Percentiles rank a stretch among this genome's conserved stretches.
Evolutionary conservation across 2,113 vertebrate genomes (phyloP).

Genomic region (Brachyistius frenatus): DNA sequence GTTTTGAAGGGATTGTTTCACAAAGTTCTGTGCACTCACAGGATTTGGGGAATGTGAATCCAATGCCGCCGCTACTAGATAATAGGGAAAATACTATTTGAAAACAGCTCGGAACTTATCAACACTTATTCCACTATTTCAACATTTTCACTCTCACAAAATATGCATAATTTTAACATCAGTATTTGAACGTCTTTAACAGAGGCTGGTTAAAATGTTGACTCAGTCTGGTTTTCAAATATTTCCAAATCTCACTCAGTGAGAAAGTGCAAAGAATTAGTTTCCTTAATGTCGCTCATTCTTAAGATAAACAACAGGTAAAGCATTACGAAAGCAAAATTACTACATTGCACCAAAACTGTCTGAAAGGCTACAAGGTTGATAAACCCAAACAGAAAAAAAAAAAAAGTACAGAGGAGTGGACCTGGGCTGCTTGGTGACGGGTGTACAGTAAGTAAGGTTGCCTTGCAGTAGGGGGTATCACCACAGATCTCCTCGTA

Average conservation of each 20-base stretch:
- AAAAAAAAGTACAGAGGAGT: not conserved
- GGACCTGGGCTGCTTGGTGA: conserved; percentile 14
- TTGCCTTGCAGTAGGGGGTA: conserved; percentile 38
- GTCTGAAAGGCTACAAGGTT: not conserved
- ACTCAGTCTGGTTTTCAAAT: not conserved
- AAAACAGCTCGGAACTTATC: no score
- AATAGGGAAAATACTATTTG: no score
- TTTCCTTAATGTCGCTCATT: not conserved
- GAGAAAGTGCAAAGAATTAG: conserved; percentile 8
- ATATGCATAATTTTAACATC: no score
- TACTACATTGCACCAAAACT: no score
- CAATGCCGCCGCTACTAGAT: no score
- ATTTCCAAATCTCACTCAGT: not conserved
- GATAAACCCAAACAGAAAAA: not conserved
- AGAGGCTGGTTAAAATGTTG: not conserved
- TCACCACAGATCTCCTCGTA: conserved; percentile 47
- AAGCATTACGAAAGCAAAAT: not conserved
- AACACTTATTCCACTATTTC: no score
- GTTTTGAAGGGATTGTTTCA: no score
- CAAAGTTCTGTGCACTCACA: no score
- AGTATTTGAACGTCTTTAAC: no score
- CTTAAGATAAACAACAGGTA: not conserved
- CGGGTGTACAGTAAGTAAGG: conserved; percentile 18
- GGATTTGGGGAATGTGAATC: no score
- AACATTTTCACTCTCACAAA: no score